These are phyloP conservation scores for Pterobdella sp. DNA, from an alignment of 2,888 invertebrate genomes.

Conservation along the genomic window DNA sequence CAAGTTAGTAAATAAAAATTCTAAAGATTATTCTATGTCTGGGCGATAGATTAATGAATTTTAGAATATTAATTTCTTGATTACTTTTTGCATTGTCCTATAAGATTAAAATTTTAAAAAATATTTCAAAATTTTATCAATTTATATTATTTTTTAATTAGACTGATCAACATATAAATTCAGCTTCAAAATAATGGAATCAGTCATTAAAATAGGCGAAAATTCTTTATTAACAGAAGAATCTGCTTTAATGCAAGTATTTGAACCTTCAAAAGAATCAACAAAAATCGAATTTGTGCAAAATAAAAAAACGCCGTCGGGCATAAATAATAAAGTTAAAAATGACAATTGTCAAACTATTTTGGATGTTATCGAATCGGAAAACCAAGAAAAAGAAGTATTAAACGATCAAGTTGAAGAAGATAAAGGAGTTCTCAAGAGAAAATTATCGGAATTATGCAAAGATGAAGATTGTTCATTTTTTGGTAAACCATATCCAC, in stretches of 20 bases:
- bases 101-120: background rate
- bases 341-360: background rate
- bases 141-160: no score
- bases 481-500: slow-evolving; percentile 2
- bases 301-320: no score
- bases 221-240: background rate
- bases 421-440: background rate
- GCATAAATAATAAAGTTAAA: background rate
- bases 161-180: no score
- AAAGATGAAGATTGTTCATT: background rate
- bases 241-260: background rate
- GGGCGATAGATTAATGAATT: background rate
- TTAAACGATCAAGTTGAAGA: background rate
- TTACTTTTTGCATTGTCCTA: background rate
- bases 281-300: no score
- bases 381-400: background rate
- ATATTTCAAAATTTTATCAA: background rate
- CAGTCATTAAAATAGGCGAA: background rate
- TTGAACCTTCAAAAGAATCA: background rate
- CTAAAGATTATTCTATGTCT: background rate
- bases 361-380: background rate
- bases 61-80: slow-evolving; percentile 4
- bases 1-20: slow-evolving; percentile 5
- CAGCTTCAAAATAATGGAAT: slow-evolving; percentile 1
- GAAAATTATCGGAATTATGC: background rate